Evolutionary conservation across 2,888 invertebrate species (phyloP).

Genomic region (Dromius quadrimaculatus): DNA sequence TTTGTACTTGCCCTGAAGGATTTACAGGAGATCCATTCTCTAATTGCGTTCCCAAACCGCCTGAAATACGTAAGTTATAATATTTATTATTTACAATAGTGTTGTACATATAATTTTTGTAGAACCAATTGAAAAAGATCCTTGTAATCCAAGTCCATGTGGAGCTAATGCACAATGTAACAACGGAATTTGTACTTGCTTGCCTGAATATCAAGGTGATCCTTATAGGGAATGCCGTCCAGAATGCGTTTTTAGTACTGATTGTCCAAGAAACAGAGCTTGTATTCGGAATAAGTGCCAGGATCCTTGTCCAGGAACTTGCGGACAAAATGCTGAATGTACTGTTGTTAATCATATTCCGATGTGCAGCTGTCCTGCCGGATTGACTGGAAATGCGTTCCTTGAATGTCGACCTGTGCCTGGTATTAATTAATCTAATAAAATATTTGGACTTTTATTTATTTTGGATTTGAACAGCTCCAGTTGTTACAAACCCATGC

Average conservation of each 20-base stretch:
- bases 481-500: conserved; percentile 71
- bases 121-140: conserved; percentile 66
- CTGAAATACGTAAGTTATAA: conserved; percentile 54
- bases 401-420: conserved; percentile 71
- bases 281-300: conserved; percentile 79
- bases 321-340: conserved; percentile 78
- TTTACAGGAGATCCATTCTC: too few species aligned
- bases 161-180: conserved; percentile 79
- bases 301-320: conserved; percentile 81
- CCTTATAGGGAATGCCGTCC: conserved; percentile 78
- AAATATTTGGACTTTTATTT: background rate
- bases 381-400: conserved; percentile 79
- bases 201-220: conserved; percentile 76
- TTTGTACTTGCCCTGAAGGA: too few species aligned
- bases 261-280: conserved; percentile 75
- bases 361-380: conserved; percentile 71
- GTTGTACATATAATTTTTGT: conserved; percentile 6
- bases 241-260: conserved; percentile 78
- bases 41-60: conserved; percentile 66
- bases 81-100: background rate
- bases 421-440: conserved; percentile 58
- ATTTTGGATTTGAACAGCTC: conserved; percentile 50
- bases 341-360: conserved; percentile 82
- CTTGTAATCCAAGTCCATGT: conserved; percentile 79
- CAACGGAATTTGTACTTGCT: conserved; percentile 77